A percentile compares a stretch with the other conserved stretches of the same genome.
These are phyloP conservation scores for Paramisgurnus dabryanus DNA, from an alignment of 2,113 vertebrate species.

Conservation along the genomic window DNA sequence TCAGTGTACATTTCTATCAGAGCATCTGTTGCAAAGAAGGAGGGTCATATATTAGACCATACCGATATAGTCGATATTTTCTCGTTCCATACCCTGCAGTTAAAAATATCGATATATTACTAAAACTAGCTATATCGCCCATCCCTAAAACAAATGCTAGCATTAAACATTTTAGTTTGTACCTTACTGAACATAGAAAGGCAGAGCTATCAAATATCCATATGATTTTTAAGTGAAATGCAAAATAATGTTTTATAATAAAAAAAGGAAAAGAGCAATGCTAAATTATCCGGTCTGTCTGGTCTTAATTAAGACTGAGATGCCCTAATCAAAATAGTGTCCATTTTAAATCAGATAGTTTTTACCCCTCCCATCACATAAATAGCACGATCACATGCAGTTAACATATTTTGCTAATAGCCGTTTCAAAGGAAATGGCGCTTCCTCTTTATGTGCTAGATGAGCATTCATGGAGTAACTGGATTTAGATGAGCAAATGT, in stretches of 20 bases:
- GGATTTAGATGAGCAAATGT: constrained; percentile 23
- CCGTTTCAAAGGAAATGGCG: constrained; percentile 5
- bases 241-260: background rate
- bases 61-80: too few relatives aligned
- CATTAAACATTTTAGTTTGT: too few relatives aligned
- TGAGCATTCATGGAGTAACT: constrained; percentile 17
- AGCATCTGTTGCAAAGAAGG: too few relatives aligned
- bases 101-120: too few relatives aligned
- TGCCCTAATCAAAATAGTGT: constrained; percentile 11
- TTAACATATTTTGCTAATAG: constrained; percentile 5
- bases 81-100: too few relatives aligned
- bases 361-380: background rate
- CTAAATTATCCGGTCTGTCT: background rate
- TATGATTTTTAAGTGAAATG: too few relatives aligned
- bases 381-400: background rate
- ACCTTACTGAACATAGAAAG: too few relatives aligned
- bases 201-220: too few relatives aligned
- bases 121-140: too few relatives aligned
- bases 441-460: constrained; percentile 10
- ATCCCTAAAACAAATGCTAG: too few relatives aligned
- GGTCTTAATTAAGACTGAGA: constrained; percentile 12
- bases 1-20: too few relatives aligned
- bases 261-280: background rate
- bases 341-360: constrained; percentile 5
- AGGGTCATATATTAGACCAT: too few relatives aligned